These are phyloP conservation scores for Hedya salicella DNA, from an alignment of 2,888 invertebrate genomes.

Conservation along the genomic window DNA sequence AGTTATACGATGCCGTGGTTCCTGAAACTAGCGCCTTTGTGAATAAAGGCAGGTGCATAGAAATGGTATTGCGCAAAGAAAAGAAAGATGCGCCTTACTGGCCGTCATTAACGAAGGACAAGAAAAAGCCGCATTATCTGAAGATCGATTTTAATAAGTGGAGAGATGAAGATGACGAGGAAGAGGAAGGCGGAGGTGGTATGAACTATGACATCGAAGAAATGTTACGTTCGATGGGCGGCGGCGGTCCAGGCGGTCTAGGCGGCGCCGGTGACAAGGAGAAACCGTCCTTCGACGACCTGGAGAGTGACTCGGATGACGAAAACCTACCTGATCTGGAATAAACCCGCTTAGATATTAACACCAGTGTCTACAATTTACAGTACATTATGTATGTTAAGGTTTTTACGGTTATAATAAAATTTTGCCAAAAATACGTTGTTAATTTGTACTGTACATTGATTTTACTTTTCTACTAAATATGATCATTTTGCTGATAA, in stretches of 20 bases:
- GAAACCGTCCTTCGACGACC: conserved; percentile 90
- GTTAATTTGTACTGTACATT: conserved; percentile 55
- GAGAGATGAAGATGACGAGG: conserved; percentile 98
- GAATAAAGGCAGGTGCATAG: conserved; percentile 90
- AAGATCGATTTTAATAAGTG: conserved; percentile 99
- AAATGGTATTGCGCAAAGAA: conserved; percentile 90
- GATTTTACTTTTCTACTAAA: too few species aligned
- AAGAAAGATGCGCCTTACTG: conserved; percentile 91
- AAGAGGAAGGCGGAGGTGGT: conserved; percentile 87
- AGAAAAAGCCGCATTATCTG: conserved; percentile 96
- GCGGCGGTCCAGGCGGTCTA: conserved; percentile 60
- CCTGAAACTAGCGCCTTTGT: conserved; percentile 90
- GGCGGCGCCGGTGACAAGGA: conserved; percentile 73
- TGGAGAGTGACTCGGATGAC: conserved; percentile 92
- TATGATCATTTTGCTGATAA: too few species aligned
- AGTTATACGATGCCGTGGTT: conserved; percentile 92
- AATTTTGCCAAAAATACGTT: conserved; percentile 59
- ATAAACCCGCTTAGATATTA: conserved; percentile 71
- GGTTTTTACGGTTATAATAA: conserved; percentile 83
- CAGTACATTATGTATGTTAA: conserved; percentile 78
- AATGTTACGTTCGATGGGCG: conserved; percentile 91
- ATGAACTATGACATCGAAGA: conserved; percentile 86
- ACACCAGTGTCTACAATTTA: conserved; percentile 61
- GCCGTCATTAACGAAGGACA: conserved; percentile 94
- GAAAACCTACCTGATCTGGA: conserved; percentile 91